These are phyloP conservation scores for Cephonodes hylas DNA, from an alignment of 2,888 invertebrate genomes.

Conservation along the genomic window DNA sequence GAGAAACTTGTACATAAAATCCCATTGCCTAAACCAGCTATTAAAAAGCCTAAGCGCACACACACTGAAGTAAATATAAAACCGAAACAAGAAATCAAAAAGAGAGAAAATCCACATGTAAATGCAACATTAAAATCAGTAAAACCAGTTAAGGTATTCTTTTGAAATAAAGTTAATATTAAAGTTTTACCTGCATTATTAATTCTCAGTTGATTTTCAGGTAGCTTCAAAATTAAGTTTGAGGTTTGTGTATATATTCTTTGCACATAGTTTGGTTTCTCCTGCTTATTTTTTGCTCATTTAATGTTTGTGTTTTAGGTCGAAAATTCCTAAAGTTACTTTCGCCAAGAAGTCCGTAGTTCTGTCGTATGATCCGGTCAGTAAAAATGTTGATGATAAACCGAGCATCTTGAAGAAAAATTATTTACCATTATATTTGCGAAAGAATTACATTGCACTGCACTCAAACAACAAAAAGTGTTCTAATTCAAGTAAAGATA, in stretches of 20 bases:
- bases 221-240: slow-evolving; percentile 42
- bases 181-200: neutral
- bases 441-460: slow-evolving; percentile 19
- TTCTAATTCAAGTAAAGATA: slow-evolving; percentile 34
- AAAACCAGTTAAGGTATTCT: neutral
- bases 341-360: slow-evolving; percentile 32
- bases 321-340: slow-evolving; percentile 40
- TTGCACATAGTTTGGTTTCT: neutral
- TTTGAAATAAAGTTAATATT: neutral
- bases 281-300: neutral
- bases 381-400: slow-evolving; percentile 30
- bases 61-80: neutral
- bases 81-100: neutral
- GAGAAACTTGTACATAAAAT: slow-evolving; percentile 26
- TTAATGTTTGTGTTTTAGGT: slow-evolving; percentile 33
- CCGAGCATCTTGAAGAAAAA: slow-evolving; percentile 30
- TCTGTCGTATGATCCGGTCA: slow-evolving; percentile 5
- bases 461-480: slow-evolving; percentile 22
- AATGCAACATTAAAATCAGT: neutral
- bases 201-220: slow-evolving; percentile 40
- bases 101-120: neutral
- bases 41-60: neutral
- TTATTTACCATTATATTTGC: slow-evolving; percentile 47
- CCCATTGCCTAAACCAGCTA: slow-evolving; percentile 8
- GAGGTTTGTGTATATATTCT: slow-evolving; percentile 41